phyloP scores from a whole-genome alignment of 1,140 invertebrate species.

The Macrosteles quadrilineatus region DNA sequence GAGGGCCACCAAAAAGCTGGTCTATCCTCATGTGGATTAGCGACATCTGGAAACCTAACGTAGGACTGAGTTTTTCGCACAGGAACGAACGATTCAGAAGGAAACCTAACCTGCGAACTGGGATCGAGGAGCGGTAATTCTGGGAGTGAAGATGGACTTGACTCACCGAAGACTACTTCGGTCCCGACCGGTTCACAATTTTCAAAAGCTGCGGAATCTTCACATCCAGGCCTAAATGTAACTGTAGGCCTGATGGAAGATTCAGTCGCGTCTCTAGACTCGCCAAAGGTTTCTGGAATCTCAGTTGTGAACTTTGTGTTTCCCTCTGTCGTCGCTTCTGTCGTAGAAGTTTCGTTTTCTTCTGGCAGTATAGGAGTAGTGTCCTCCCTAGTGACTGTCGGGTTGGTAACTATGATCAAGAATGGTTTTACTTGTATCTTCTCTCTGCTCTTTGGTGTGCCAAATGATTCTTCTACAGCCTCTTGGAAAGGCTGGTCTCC shows the following conservation, averaged over 20 bases:
- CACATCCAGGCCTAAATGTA: not conserved
- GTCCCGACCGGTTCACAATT: not conserved
- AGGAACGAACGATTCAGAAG: conserved; percentile 9
- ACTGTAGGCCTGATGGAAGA: not conserved
- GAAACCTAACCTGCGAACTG: not conserved
- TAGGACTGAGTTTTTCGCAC: conserved; percentile 15
- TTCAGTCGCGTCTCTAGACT: not conserved
- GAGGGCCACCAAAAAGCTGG: not conserved
- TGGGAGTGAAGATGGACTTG: not conserved
- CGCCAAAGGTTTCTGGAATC: not conserved
- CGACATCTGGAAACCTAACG: conserved; percentile 18
- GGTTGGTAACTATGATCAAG: conserved; percentile 20
- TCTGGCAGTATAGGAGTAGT: not conserved
- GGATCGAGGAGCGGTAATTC: not conserved
- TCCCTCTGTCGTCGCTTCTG: conserved; percentile 15
- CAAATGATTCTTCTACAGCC: not conserved
- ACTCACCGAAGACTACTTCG: not conserved
- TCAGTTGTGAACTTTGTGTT: not conserved
- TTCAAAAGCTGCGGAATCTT: not conserved
- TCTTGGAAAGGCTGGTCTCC: not conserved
- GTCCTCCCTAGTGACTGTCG: not conserved
- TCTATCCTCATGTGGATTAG: conserved; percentile 2
- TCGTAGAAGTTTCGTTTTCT: not conserved
- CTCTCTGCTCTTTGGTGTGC: not conserved
- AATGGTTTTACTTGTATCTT: not conserved